Base-by-base conservation (phyloP, 2,113 vertebrate species). In the Morone chrysops region DNA sequence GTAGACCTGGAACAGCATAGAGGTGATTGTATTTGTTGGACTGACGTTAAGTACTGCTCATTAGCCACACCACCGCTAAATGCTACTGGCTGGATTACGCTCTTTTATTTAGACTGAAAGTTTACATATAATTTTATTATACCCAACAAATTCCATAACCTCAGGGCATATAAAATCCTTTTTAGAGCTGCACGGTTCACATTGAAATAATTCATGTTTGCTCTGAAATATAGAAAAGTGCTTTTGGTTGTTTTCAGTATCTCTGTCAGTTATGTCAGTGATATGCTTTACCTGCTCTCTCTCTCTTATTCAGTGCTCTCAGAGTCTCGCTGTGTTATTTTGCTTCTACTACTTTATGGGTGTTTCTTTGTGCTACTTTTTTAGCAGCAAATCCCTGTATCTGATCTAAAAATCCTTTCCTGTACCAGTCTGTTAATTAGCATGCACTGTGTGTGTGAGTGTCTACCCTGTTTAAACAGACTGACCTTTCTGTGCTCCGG, bases 401-500 rank as follows among this genome's bases (percentile, higher is more conserved):
- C 18, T 47, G 14, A 57, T 20, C 65, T 66, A 40, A 10, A 43
- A 65, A 59, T 68, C 67, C 41, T 47, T 54, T 38, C 63, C 60
- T 75, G 78, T 75, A 78, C 68, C 70, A 18, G 17, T 54, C 66
- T 70, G 70, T 76, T 83, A 76, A 87, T 89, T 85, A 85, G 65
- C 80, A 80, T 38, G 16, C 38, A 22, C 38, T 63, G 45, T 71
- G 75, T 61, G 18, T 80, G 59, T n/a, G 18, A 43, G 61, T 75
- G 86, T 69, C 25, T 75, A 53, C 53, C 18, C 70, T 78, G 78
- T 84, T 87, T 72, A 75, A 89, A 82, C 80, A 90, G 13, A 53
- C 69, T 89, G 91, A 91, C 85, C 90, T 67, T 74, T 83, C 68
- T 6, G 43, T 87, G 87, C 76, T 90, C 74, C 16, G 6, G 70